Evolutionary conservation across 2,888 invertebrate genomes (phyloP).

Genomic region (Chaitophorus viminalis): DNA sequence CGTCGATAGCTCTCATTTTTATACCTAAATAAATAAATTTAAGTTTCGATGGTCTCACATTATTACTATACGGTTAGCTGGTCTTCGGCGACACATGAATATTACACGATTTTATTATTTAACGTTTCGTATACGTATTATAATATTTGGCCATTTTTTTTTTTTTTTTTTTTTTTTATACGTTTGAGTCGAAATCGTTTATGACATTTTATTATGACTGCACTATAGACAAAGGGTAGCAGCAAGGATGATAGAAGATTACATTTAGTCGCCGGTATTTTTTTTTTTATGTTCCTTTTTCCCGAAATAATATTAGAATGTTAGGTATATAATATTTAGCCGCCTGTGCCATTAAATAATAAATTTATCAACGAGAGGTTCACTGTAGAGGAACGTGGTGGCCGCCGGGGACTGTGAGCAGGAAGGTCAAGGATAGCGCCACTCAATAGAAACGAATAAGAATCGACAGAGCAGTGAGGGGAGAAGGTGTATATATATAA

Average conservation of each 20-base stretch:
- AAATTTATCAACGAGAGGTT: not conserved
- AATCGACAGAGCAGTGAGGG: not conserved
- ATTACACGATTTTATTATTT: too few relatives aligned
- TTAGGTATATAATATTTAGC: not conserved
- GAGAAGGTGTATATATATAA: not conserved
- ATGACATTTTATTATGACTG: too few relatives aligned
- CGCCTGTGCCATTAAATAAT: not conserved
- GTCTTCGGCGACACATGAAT: too few relatives aligned
- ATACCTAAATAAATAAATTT: not conserved
- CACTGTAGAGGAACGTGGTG: too few relatives aligned
- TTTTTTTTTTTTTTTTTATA: not conserved
- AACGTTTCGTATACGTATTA: not conserved
- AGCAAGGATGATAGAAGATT: not conserved
- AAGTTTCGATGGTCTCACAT: not conserved
- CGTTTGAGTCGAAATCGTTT: not conserved
- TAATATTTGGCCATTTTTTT: not conserved
- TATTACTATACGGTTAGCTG: too few relatives aligned
- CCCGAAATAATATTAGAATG: too few relatives aligned
- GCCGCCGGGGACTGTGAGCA: not conserved
- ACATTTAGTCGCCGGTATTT: not conserved
- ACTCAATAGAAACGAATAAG: not conserved
- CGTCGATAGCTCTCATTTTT: too few relatives aligned
- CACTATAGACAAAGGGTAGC: not conserved
- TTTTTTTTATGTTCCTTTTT: not conserved
- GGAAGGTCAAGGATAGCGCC: not conserved